phyloP scores from a whole-genome alignment of 2,113 vertebrate species.

The Rhinichthys klamathensis region DNA sequence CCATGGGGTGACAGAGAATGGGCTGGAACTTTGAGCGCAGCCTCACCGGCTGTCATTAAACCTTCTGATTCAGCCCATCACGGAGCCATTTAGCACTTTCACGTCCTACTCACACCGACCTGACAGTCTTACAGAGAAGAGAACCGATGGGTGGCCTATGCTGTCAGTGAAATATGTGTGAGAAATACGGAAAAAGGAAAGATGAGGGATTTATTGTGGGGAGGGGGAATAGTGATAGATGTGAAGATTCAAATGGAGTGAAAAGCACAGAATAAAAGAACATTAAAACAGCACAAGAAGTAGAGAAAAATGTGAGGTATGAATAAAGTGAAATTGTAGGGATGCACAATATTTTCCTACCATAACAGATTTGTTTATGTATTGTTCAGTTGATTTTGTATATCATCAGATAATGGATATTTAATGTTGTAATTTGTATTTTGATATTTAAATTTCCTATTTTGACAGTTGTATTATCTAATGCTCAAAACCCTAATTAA shows the following conservation, averaged over 20 bases:
- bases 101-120: conserved; percentile 16
- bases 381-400: not conserved
- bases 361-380: not conserved
- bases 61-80: conserved; percentile 21
- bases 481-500: too few relatives aligned
- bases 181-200: not conserved
- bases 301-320: not conserved
- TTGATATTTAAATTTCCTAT: too few relatives aligned
- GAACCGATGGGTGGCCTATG: not conserved
- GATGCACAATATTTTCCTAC: not conserved
- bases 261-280: not conserved
- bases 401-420: too few relatives aligned
- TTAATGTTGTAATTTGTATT: too few relatives aligned
- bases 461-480: too few relatives aligned
- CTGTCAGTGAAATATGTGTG: conserved; percentile 17
- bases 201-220: not conserved
- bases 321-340: not conserved
- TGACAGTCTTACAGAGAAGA: not conserved
- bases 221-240: not conserved
- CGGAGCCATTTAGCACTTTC: conserved; percentile 27
- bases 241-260: not conserved
- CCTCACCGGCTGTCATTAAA: conserved; percentile 31
- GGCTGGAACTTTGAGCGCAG: conserved; percentile 14
- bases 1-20: conserved; percentile 23
- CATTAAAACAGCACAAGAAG: not conserved